Evolutionary conservation across 2,888 invertebrate genomes (phyloP).

Genomic region (Drosophila neutralis): DNA sequence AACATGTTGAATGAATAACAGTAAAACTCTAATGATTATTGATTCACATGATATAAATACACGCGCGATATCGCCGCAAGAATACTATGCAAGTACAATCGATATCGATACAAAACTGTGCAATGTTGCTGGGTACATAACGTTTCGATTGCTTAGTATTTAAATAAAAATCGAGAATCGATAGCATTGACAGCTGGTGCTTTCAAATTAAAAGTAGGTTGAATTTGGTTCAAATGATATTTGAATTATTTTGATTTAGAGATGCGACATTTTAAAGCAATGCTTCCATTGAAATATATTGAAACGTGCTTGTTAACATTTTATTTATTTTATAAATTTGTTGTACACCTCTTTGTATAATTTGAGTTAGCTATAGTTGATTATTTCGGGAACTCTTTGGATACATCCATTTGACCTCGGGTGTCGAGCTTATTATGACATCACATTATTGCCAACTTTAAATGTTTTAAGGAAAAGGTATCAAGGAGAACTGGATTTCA

Average conservation of each 20-base stretch:
- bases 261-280: not conserved
- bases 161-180: not conserved
- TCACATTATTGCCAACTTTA: slow-evolving; percentile 5
- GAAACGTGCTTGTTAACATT: slow-evolving; percentile 23
- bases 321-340: slow-evolving; percentile 31
- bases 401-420: not conserved
- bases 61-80: not conserved
- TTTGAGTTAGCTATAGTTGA: slow-evolving; percentile 34
- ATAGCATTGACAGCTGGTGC: not conserved
- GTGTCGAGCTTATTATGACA: not conserved
- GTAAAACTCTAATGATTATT: slow-evolving; percentile 14
- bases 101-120: slow-evolving; percentile 17
- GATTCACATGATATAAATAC: not conserved
- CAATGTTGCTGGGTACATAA: not conserved
- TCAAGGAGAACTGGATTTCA: not conserved
- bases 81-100: not conserved
- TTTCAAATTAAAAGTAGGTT: not conserved
- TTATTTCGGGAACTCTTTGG: slow-evolving; percentile 28
- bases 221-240: not conserved
- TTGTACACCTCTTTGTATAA: slow-evolving; percentile 25
- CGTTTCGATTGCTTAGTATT: not conserved
- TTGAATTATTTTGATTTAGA: not conserved
- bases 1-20: slow-evolving; percentile 15
- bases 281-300: not conserved
- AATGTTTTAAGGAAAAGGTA: slow-evolving; percentile 2